Base-by-base conservation (phyloP, 2,113 vertebrate species). In the Sardina pilchardus region DNA sequence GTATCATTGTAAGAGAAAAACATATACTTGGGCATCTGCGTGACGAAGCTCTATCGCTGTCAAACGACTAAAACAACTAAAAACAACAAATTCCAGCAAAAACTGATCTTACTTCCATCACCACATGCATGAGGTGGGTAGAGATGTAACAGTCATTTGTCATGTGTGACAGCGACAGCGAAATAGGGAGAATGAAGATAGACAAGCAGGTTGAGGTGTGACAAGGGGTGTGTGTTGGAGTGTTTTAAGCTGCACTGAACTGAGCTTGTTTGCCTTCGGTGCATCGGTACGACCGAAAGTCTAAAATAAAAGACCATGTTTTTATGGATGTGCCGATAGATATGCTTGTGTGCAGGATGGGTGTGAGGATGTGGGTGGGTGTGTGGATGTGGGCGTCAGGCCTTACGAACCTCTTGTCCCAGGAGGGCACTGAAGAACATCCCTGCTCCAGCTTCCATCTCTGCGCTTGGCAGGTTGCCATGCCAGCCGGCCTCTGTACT, bases 391-490 rank as follows among this genome's bases (percentile, higher is more conserved):
- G 14, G 30, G 30, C 14, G 12, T 78, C 63, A 78, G 34, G 34
- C 71, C 71, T 78, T 36, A 30, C 30, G 26, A 75, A 36, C 71
- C 71, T 39, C 30, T 36, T 17, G 71, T 78, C 71, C 30, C 34
- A 78, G 34, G 71, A 36, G 30, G 71, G 71, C 71, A 36, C 71
- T 78, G 14, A 78, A 34, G 71, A 78, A 78, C 71, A 78, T 36
- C 71, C 10, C 34, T 78, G 71, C 71, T 36, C 71, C 30, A 78
- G 71, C 71, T 75, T 30, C 26, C 67, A 2, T 26, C 67, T 45
- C 59, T 42, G 30, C 26, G n/a, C 43, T 43, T 86, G 81, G 56
- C 81, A 67, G 7, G 36, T 12, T 48, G 75, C 78, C 86, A 84
- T 42, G 36, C 3, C 21, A 26, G 36, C 3, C 21, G 21, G 71